These are phyloP conservation scores for Pachypanchax playfairii DNA, from an alignment of 2,113 vertebrate species.

Conservation along the genomic window DNA sequence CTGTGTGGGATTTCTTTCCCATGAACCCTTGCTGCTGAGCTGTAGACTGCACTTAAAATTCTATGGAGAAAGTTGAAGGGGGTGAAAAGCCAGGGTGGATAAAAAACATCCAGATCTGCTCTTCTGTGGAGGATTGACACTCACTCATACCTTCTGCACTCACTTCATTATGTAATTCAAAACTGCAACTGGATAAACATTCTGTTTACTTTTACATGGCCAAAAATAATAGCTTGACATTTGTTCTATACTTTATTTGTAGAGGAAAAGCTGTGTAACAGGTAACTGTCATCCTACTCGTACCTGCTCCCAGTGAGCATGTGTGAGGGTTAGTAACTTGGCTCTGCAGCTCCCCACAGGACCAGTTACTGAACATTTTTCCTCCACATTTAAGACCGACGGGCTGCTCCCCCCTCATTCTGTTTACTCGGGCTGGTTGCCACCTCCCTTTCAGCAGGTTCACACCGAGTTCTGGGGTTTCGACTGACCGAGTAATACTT, in stretches of 20 bases:
- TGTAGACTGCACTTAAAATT: slow-evolving; percentile 30
- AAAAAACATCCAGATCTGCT: slow-evolving; percentile 33
- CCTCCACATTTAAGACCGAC: slow-evolving; percentile 58
- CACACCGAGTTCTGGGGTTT: slow-evolving; percentile 64
- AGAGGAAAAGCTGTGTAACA: too few relatives aligned
- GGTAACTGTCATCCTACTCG: slow-evolving; percentile 40
- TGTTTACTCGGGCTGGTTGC: slow-evolving; percentile 63
- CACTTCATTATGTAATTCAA: neutral
- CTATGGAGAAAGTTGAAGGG: slow-evolving; percentile 48
- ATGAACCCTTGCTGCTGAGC: slow-evolving; percentile 33
- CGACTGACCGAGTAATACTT: slow-evolving; percentile 40
- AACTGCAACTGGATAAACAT: neutral
- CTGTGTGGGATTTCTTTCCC: slow-evolving; percentile 29
- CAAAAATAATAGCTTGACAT: slow-evolving; percentile 23
- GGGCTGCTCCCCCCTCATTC: slow-evolving; percentile 39
- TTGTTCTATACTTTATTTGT: slow-evolving; percentile 22
- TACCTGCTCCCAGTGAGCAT: slow-evolving; percentile 32
- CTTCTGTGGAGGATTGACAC: slow-evolving; percentile 21
- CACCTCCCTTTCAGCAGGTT: slow-evolving; percentile 69
- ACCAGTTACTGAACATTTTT: slow-evolving; percentile 56
- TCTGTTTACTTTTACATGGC: slow-evolving; percentile 11
- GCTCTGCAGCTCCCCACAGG: slow-evolving; percentile 47
- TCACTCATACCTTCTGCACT: too few relatives aligned
- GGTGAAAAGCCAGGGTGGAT: slow-evolving; percentile 28
- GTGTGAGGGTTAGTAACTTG: slow-evolving; percentile 40